Evolutionary conservation across 2,113 vertebrate genomes (phyloP).

Genomic region (Rana temporaria): DNA sequence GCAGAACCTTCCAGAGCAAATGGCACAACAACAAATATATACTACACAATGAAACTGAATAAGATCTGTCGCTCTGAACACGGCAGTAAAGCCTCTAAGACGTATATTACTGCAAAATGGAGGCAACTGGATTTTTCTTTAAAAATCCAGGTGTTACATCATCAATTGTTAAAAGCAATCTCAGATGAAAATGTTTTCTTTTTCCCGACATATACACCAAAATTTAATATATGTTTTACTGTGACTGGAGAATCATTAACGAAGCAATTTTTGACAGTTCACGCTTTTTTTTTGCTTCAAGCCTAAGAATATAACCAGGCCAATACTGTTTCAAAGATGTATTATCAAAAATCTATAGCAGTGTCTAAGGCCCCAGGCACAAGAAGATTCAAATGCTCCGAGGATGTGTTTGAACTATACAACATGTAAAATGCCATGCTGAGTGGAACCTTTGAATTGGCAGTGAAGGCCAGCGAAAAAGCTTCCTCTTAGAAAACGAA

Average conservation of each 20-base stretch:
- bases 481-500: neutral
- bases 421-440: neutral
- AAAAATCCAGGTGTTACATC: neutral
- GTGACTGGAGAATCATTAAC: neutral
- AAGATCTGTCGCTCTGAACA: slow-evolving; percentile 11
- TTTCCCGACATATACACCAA: neutral
- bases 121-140: neutral
- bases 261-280: neutral
- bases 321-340: neutral
- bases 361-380: neutral
- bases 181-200: neutral
- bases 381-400: neutral
- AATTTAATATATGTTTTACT: neutral
- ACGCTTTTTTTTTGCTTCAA: neutral
- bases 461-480: neutral
- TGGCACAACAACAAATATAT: slow-evolving; percentile 27
- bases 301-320: neutral
- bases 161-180: neutral
- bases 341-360: neutral
- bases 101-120: neutral
- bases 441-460: neutral
- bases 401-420: neutral
- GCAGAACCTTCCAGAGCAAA: slow-evolving; percentile 43
- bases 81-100: neutral
- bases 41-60: slow-evolving; percentile 22